These are phyloP conservation scores for Apis laboriosa DNA, from an alignment of 1,140 invertebrate species.

Conservation along the genomic window DNA sequence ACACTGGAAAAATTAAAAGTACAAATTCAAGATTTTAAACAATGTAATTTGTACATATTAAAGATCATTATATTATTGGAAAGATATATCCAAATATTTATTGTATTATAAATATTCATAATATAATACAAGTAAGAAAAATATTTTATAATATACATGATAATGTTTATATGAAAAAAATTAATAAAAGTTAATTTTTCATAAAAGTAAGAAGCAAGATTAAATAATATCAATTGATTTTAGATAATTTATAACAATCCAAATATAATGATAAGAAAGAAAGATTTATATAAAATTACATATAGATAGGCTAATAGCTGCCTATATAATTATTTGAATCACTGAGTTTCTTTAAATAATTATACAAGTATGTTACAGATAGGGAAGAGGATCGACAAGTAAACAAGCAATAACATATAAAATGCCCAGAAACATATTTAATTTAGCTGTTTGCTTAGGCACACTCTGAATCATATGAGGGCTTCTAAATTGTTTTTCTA, in stretches of 20 bases:
- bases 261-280: slow-evolving; percentile 9
- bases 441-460: slow-evolving; percentile 92
- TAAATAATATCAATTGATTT: not conserved
- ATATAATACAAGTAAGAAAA: not conserved
- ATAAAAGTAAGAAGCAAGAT: not conserved
- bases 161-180: not conserved
- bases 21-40: slow-evolving; percentile 22
- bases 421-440: slow-evolving; percentile 95
- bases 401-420: slow-evolving; percentile 91
- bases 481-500: slow-evolving; percentile 93
- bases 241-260: slow-evolving; percentile 1
- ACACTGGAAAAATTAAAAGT: slow-evolving; percentile 20
- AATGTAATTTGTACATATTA: slow-evolving; percentile 23
- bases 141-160: slow-evolving; percentile 15
- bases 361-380: slow-evolving; percentile 63
- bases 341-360: slow-evolving; percentile 5
- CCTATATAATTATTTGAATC: not conserved
- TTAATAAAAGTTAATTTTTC: not conserved
- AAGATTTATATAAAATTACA: slow-evolving; percentile 11
- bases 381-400: slow-evolving; percentile 76
- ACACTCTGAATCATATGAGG: slow-evolving; percentile 89
- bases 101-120: slow-evolving; percentile 24
- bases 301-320: slow-evolving; percentile 27
- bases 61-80: slow-evolving; percentile 16
- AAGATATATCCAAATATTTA: slow-evolving; percentile 28